Percentiles rank a stretch among this genome's conserved stretches.
Conservation (phyloP, 2,888 invertebrate genomes). For the Eutolmus rufibarbis region DNA sequence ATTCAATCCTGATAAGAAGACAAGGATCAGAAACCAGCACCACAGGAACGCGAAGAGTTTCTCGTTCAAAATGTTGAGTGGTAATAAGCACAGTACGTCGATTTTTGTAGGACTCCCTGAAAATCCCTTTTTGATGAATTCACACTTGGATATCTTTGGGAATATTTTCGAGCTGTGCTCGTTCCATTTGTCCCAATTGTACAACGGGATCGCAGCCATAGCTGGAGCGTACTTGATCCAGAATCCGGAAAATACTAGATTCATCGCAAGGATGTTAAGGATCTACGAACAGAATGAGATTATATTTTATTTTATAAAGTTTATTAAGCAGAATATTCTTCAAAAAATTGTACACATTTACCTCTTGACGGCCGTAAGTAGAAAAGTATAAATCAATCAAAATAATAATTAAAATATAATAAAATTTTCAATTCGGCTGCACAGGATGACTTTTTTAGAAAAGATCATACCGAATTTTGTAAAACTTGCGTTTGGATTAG, state of each 20-base stretch:
- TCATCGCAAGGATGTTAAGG: slow-evolving; percentile 56
- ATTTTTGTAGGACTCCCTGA: slow-evolving; percentile 81
- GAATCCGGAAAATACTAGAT: slow-evolving; percentile 57
- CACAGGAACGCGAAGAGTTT: slow-evolving; percentile 78
- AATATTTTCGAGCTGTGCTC: slow-evolving; percentile 57
- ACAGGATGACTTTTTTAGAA: too few relatives aligned
- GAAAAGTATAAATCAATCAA: too few relatives aligned
- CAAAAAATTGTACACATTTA: too few relatives aligned
- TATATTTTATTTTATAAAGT: too few relatives aligned
- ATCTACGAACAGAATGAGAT: slow-evolving; percentile 50
- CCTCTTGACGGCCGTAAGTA: too few relatives aligned
- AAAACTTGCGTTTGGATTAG: too few relatives aligned
- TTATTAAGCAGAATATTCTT: too few relatives aligned
- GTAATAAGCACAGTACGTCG: slow-evolving; percentile 79
- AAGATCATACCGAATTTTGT: too few relatives aligned
- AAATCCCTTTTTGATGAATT: slow-evolving; percentile 84
- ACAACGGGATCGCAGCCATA: slow-evolving; percentile 53
- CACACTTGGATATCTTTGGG: slow-evolving; percentile 83
- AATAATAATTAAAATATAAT: too few relatives aligned
- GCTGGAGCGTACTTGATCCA: slow-evolving; percentile 58
- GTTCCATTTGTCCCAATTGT: slow-evolving; percentile 58
- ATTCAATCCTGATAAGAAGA: slow-evolving; percentile 69
- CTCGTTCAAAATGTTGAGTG: slow-evolving; percentile 80
- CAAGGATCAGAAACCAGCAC: slow-evolving; percentile 76
- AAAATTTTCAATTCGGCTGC: too few relatives aligned